Evolutionary conservation across 2,797 vertebrate genomes (phyloP), one percentile per base, ranked within the genome.

Genomic region (Percopsis omiscomaycus): DNA sequence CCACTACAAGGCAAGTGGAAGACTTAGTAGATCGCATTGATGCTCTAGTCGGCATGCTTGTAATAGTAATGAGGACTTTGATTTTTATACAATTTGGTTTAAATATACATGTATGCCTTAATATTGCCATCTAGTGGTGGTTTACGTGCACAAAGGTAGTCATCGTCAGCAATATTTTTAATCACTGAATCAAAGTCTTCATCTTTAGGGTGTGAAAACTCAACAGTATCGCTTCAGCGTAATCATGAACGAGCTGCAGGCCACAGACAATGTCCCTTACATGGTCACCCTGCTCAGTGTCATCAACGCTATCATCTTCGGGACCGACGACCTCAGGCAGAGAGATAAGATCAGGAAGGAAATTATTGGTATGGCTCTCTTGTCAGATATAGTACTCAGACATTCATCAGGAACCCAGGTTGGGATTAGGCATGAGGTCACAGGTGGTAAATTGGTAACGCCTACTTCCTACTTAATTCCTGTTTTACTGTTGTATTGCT

Each of bases 191-290:
- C 55, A 2, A 79, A 22, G 51, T 64, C 69, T 63, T 3, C 5
- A 54, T 44, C 1, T 55, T 0, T 83, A 99, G 98, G 89, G 79
- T 0, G 93, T 94, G 86, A 96, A 97, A 92, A 95, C 76, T 16
- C 97, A 94, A 86, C 96, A 97, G 84, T 99, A 98, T 81, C 96
- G 98, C 71, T 98, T 99, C 91, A 98, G 97, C 0, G 82, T 98
- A 78, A 92, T 99, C 76, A 94, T 99, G 92, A 95, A 92, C 0
- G 98, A 99, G 88, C 93, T 99, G 37, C 93, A 94, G 0, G 84
- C 89, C 61, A 95, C 95, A 0, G 95, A 98, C 75, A 99, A 98
- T 0, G 91, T 98, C 62, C 95, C 96, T 0, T 99, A 99, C 59
- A 95, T 95, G 89, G 94, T 95, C 71, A 99, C 95, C 0, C 90